Conservation (phyloP, 2,113 vertebrate genomes). For the Shinisaurus crocodilurus region DNA sequence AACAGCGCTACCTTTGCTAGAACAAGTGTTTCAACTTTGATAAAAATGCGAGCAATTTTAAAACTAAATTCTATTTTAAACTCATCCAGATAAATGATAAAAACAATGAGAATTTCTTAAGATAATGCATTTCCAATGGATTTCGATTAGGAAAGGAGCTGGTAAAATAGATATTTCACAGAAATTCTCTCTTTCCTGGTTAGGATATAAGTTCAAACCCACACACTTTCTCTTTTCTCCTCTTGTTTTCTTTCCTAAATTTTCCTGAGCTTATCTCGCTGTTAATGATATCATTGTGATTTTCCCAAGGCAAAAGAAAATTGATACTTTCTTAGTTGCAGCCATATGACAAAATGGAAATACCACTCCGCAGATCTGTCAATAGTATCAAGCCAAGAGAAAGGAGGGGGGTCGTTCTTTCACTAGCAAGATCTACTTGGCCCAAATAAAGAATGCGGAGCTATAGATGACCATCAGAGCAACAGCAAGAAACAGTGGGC, state of each 20-base stretch:
- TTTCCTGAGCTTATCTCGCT: slow-evolving; percentile 15
- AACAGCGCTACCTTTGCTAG: not conserved
- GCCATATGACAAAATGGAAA: slow-evolving; percentile 1
- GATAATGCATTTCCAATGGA: not conserved
- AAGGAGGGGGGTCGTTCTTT: not conserved
- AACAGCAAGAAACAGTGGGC: not conserved
- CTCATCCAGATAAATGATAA: not conserved
- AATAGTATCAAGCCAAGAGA: not conserved
- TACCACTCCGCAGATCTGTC: not conserved
- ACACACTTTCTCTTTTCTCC: slow-evolving; percentile 4
- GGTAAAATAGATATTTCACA: slow-evolving; percentile 7
- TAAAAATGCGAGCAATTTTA: not conserved
- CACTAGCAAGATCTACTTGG: not conserved
- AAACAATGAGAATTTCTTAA: not conserved
- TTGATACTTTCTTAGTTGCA: not conserved
- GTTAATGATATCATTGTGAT: slow-evolving; percentile 18
- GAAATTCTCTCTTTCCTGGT: not conserved
- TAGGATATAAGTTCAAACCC: slow-evolving; percentile 1
- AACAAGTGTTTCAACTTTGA: not conserved
- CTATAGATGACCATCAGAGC: slow-evolving; percentile 5
- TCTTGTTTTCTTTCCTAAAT: not conserved
- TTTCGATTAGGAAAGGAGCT: not conserved
- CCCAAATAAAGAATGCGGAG: not conserved
- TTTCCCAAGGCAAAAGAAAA: slow-evolving; percentile 29
- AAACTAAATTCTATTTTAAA: not conserved